phyloP scores from a whole-genome alignment of 2,888 invertebrate genomes.

The Diabrotica balteata region DNA sequence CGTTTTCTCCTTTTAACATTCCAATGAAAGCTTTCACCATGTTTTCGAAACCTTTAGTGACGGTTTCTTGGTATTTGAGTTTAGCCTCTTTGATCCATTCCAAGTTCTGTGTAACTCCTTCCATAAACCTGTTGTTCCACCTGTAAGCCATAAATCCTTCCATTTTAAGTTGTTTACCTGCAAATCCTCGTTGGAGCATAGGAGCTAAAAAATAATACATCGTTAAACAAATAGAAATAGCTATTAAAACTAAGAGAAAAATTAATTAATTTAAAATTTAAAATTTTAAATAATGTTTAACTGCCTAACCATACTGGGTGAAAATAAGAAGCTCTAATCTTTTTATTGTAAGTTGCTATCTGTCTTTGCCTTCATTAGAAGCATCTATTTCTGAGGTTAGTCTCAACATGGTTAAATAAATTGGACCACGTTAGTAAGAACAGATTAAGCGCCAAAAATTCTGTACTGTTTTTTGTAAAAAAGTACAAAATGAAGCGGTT shows the following conservation, averaged over 20 bases:
- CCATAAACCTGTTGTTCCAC: background rate
- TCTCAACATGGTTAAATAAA: too few relatives aligned
- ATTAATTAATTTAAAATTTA: background rate
- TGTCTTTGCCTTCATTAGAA: too few relatives aligned
- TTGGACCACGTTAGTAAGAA: too few relatives aligned
- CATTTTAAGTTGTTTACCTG: background rate
- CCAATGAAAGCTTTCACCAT: slow-evolving; percentile 47
- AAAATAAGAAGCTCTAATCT: too few relatives aligned
- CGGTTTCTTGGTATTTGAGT: slow-evolving; percentile 72
- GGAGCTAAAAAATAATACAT: background rate
- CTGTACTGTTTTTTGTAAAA: too few relatives aligned
- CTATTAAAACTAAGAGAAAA: background rate
- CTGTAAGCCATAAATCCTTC: background rate
- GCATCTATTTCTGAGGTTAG: too few relatives aligned
- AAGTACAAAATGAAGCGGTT: too few relatives aligned
- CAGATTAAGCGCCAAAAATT: too few relatives aligned
- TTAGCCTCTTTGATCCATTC: slow-evolving; percentile 72
- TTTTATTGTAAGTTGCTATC: too few relatives aligned
- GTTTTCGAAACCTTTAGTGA: slow-evolving; percentile 69
- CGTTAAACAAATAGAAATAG: background rate
- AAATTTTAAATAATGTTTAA: too few relatives aligned
- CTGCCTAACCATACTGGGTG: too few relatives aligned
- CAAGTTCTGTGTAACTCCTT: background rate
- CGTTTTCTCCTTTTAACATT: slow-evolving; percentile 48
- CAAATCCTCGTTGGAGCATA: background rate